phyloP scores from a whole-genome alignment of 53 echinoderm and acorn worm genomes.

The Holothuria scabra region DNA sequence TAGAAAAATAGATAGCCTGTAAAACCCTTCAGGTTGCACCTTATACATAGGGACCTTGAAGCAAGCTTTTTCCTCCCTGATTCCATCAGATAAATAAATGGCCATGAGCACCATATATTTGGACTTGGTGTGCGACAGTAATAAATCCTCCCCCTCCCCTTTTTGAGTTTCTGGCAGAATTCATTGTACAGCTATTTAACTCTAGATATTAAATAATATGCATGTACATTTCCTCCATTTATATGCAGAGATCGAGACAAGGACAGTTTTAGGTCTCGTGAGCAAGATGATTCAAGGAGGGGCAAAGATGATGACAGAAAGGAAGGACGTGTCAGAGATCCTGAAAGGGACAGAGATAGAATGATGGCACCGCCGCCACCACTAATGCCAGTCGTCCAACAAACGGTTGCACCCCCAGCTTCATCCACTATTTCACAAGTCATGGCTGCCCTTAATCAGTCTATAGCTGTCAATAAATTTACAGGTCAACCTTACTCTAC shows the following conservation, averaged over 20 bases:
- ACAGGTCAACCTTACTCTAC: conserved; percentile 74
- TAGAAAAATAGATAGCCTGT: too few relatives aligned
- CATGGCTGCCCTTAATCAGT: conserved; percentile 39
- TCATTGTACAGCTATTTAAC: neutral
- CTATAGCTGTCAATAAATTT: conserved; percentile 66
- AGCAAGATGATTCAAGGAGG: conserved; percentile 57
- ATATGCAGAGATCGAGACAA: conserved; percentile 63
- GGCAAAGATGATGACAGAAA: conserved; percentile 64
- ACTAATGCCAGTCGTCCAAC: neutral
- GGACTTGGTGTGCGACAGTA: too few relatives aligned
- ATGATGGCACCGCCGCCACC: neutral
- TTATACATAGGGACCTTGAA: too few relatives aligned
- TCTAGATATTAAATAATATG: neutral
- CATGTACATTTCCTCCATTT: neutral
- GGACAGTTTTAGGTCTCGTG: conserved; percentile 68
- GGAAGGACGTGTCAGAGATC: conserved; percentile 58
- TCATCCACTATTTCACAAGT: conserved; percentile 67
- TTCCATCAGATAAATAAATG: too few relatives aligned
- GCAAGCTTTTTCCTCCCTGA: too few relatives aligned
- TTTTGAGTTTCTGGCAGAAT: too few relatives aligned
- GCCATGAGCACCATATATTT: too few relatives aligned
- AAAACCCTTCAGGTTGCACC: too few relatives aligned
- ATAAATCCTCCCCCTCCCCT: too few relatives aligned
- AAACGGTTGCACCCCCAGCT: neutral
- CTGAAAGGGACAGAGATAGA: conserved; percentile 39